These are phyloP conservation scores for Anseranas semipalmata DNA, from an alignment of 2,113 vertebrate genomes.

Conservation along the genomic window DNA sequence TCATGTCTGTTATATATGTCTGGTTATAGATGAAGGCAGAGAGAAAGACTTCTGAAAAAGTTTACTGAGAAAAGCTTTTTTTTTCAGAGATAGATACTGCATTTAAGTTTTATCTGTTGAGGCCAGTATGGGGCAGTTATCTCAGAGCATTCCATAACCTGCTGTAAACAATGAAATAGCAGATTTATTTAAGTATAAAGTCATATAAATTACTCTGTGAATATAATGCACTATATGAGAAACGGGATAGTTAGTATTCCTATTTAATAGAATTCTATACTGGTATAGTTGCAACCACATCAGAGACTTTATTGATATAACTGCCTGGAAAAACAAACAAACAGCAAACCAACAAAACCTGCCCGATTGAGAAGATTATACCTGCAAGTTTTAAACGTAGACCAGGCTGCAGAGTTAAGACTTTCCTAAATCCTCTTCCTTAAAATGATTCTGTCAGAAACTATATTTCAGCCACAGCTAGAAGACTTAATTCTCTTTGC, in stretches of 20 bases:
- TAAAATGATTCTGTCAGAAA: background rate
- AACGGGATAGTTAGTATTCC: background rate
- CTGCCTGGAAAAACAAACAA: background rate
- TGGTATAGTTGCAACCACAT: background rate
- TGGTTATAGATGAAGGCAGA: background rate
- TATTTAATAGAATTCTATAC: background rate
- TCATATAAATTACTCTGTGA: no score
- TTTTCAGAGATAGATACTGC: background rate
- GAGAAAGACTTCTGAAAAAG: background rate
- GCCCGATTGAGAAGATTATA: background rate
- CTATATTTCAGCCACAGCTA: background rate
- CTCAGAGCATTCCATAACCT: background rate
- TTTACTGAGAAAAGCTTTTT: background rate
- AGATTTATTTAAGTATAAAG: background rate
- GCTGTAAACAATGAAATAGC: background rate
- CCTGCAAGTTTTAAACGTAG: background rate
- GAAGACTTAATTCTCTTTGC: background rate
- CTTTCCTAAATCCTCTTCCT: background rate
- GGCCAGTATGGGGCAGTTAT: background rate
- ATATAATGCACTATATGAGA: no score
- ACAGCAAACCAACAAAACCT: background rate
- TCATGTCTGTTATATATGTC: fast-evolving
- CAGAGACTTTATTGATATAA: background rate
- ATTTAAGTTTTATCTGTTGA: background rate
- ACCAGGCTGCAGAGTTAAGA: background rate